Evolutionary conservation across 1,140 invertebrate species (phyloP).

Genomic region (Anastatus disparis): DNA sequence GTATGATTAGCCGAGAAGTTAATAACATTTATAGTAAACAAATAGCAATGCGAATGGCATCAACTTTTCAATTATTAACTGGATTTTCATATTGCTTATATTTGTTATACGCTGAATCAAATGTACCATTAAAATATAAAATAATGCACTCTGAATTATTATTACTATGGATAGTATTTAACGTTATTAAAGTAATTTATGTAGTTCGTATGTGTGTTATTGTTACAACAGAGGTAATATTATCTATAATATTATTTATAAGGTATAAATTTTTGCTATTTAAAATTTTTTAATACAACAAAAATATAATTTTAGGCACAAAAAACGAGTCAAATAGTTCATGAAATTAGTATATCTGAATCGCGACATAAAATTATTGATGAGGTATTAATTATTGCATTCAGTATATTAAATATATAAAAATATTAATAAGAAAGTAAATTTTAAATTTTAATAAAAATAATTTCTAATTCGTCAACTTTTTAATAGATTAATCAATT

Average conservation of each 20-base stretch:
- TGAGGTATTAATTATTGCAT: too few relatives aligned
- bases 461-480: too few relatives aligned
- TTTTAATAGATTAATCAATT: conserved; percentile 49
- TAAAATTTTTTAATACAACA: neutral
- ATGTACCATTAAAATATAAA: neutral
- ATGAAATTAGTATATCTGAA: neutral
- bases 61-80: conserved; percentile 38
- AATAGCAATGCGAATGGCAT: conserved; percentile 39
- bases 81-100: conserved; percentile 33
- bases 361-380: neutral
- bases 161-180: neutral
- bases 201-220: neutral
- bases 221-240: neutral
- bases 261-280: neutral
- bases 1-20: conserved; percentile 28
- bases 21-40: conserved; percentile 45
- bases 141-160: neutral
- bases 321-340: neutral
- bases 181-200: neutral
- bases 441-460: neutral
- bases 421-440: too few relatives aligned
- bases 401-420: too few relatives aligned
- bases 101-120: neutral
- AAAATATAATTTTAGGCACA: conserved; percentile 5
- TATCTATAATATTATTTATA: too few relatives aligned